Evolutionary conservation across 53 echinoderm and acorn worm species (phyloP), one percentile per base, ranked within the genome.

Genomic region (Stichopus horrens): DNA sequence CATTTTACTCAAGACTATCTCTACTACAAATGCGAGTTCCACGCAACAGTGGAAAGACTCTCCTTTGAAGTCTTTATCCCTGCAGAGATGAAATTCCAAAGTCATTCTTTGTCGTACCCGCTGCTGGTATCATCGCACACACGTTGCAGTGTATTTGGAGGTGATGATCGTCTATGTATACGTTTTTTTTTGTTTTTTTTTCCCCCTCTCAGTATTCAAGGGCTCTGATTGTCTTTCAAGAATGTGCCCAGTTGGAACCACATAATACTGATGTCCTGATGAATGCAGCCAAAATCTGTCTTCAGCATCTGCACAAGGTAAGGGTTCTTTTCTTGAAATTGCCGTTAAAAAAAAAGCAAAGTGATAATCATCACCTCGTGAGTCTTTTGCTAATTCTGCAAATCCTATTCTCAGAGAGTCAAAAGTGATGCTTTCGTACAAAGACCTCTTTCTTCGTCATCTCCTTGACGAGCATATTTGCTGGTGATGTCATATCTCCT

Each of bases 281-380:
- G 54, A 90, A 92, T 59, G 97, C 97, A 79, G 92, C 94, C 13
- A 97, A 97, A 73, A 87, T 97, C 22, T 95, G 95, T 75, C 81
- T 94, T 16, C 93, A 97, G 55, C 77, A 95, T 67, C 90, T 97
- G 23, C 76, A 94, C 14, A 90, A 91, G 97, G 97, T 97, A 91
- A 77, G 91, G 53, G 2, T n/a, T 18, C 5, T 76, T 51, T 14
- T n/a, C 11, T 67, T 1, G 68, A 1, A n/a, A 0, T 67, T 11
- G n/a, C n/a, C 68, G 3, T 67, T 65, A 65, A 9, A 67, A 14
- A 2, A 37, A 37, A 37, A 2, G 37, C 37, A 37, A 37, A 37
- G 37, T 37, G 37, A 37, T 37, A 37, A 37, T 37, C 37, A 37
- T 37, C 37, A 37, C 37, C 37, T 2, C 37, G 2, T 37, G 37